phyloP scores from a whole-genome alignment of 2,888 invertebrate species.

The Zaprionus bogoriensis region DNA sequence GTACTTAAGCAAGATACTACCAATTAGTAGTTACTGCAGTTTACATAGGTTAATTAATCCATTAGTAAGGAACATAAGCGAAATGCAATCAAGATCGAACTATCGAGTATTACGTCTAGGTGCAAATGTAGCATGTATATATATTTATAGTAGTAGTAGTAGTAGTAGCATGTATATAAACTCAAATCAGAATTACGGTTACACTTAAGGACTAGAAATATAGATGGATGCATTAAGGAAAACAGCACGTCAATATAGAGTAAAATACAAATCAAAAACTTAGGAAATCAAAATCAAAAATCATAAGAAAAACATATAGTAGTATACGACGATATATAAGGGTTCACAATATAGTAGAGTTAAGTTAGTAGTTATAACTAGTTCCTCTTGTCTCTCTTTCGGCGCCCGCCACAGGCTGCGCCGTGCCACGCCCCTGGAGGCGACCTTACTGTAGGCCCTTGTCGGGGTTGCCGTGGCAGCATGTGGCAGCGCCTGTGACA shows the following conservation, averaged over 20 bases:
- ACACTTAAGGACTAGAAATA: constrained; percentile 15
- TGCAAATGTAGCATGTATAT: constrained; percentile 6
- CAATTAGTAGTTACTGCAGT: constrained; percentile 36
- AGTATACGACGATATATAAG: constrained; percentile 7
- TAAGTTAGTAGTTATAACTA: constrained; percentile 43
- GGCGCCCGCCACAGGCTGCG: constrained; percentile 29
- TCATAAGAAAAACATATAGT: constrained; percentile 21
- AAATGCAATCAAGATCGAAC: constrained; percentile 41
- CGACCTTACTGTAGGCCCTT: constrained; percentile 53
- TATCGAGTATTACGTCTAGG: constrained; percentile 21
- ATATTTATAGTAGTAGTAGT: no score
- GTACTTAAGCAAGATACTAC: constrained; percentile 11
- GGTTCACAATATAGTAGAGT: constrained; percentile 27
- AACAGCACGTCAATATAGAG: constrained; percentile 37
- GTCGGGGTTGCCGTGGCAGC: constrained; percentile 30
- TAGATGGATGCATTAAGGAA: constrained; percentile 37
- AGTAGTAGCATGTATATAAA: constrained; percentile 40
- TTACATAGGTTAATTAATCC: constrained; percentile 60
- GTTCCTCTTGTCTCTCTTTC: constrained; percentile 16
- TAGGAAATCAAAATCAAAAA: constrained; percentile 32
- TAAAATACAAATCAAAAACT: constrained; percentile 39
- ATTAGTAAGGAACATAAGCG: constrained; percentile 69
- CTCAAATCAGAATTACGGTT: constrained; percentile 36
- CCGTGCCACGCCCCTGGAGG: no score
- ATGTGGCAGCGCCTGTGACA: constrained; percentile 38